Conservation (phyloP, 2,888 invertebrate species). For the Mellilla xanthometata region DNA sequence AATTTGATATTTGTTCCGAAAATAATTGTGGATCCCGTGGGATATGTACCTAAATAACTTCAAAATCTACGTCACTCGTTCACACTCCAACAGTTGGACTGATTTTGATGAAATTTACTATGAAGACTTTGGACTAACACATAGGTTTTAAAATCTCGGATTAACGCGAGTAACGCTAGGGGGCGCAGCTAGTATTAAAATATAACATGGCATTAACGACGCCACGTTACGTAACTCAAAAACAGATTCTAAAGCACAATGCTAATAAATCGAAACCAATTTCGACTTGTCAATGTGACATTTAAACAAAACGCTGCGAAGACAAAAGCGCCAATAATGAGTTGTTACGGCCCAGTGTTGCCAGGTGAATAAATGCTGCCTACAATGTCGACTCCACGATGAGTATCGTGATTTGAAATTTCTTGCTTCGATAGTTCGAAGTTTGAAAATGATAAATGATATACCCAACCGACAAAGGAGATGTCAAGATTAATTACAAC, state of each 20-base stretch:
- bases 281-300: constrained; percentile 41
- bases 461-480: constrained; percentile 59
- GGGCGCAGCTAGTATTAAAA: constrained; percentile 50
- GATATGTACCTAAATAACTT: no score
- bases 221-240: constrained; percentile 15
- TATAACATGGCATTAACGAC: constrained; percentile 33
- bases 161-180: no score
- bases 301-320: constrained; percentile 41
- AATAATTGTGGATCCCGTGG: no score
- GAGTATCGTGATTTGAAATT: constrained; percentile 52
- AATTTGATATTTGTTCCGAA: no score
- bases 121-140: no score
- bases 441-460: constrained; percentile 76
- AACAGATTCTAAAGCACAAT: constrained; percentile 19
- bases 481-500: constrained; percentile 80
- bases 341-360: constrained; percentile 43
- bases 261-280: constrained; percentile 33
- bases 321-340: constrained; percentile 44
- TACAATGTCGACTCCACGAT: constrained; percentile 43
- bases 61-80: no score
- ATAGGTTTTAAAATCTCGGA: no score
- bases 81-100: no score
- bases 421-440: constrained; percentile 54
- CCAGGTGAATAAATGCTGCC: constrained; percentile 44
- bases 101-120: no score